These are phyloP conservation scores for Scyliorhinus canicula DNA, from an alignment of 2,797 vertebrate species.

Conservation along the genomic window DNA sequence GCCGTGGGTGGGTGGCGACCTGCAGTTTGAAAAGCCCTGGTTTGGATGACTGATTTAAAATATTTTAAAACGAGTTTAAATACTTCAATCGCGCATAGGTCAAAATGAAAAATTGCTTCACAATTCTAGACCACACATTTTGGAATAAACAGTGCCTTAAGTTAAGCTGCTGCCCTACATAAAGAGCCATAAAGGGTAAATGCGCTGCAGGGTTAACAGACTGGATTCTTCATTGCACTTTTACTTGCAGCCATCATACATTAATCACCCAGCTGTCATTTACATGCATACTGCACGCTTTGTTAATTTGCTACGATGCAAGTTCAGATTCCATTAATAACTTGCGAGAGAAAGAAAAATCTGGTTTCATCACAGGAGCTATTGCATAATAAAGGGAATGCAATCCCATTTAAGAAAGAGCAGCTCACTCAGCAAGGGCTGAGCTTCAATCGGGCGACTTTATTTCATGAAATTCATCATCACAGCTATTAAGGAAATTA, in stretches of 20 bases:
- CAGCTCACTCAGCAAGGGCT: neutral
- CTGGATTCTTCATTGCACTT: neutral
- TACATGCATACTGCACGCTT: neutral
- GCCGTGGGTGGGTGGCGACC: no score
- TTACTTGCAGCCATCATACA: neutral
- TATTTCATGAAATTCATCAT: conserved; percentile 49
- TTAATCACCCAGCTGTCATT: conserved; percentile 14
- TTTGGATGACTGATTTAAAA: neutral
- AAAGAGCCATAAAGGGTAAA: neutral
- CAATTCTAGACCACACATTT: neutral
- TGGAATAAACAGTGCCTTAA: neutral
- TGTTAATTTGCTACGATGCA: conserved; percentile 7
- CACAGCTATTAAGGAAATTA: conserved; percentile 47
- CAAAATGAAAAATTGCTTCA: neutral
- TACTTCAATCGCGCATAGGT: neutral
- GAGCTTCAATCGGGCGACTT: neutral
- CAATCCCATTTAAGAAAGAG: neutral
- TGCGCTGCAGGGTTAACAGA: neutral
- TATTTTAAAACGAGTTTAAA: neutral
- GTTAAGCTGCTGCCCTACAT: neutral
- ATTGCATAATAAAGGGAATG: neutral
- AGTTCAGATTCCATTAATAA: conserved; percentile 33
- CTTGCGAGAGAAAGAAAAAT: neutral
- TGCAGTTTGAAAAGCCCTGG: no score
- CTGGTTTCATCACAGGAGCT: neutral